Percentiles rank a stretch among this genome's conserved stretches.
Evolutionary conservation across 2,113 vertebrate genomes (phyloP).

Genomic region (Centropus unirufus): DNA sequence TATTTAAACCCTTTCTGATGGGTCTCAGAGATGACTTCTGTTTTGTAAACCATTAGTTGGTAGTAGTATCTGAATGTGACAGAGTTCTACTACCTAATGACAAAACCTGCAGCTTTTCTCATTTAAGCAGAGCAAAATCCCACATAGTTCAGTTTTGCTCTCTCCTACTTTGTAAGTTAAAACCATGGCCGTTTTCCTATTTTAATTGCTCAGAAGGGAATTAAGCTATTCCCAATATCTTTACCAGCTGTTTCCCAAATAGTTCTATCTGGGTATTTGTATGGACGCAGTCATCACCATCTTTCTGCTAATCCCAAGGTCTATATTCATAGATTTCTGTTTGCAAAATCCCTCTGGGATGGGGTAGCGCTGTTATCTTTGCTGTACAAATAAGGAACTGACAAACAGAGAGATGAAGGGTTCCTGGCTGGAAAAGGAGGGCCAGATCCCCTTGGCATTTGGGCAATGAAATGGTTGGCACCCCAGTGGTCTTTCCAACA

Average conservation of each 20-base stretch:
- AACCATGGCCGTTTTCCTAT: conserved; percentile 9
- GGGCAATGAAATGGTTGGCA: not conserved
- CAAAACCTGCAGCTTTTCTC: conserved; percentile 20
- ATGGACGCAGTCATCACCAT: not conserved
- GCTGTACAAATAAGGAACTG: conserved; percentile 7
- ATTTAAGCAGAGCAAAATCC: conserved; percentile 22
- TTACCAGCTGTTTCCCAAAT: conserved; percentile 18
- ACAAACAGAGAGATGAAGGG: not conserved
- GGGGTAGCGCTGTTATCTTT: not conserved
- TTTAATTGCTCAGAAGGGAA: conserved; percentile 45
- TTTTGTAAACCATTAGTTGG: conserved; percentile 30
- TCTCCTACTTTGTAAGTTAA: not conserved
- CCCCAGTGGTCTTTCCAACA: not conserved
- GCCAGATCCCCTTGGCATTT: not conserved
- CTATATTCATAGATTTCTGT: conserved; percentile 23
- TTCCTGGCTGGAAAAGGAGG: conserved; percentile 11
- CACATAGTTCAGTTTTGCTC: conserved; percentile 12
- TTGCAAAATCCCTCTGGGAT: not conserved
- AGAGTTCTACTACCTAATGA: not conserved
- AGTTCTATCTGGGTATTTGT: conserved; percentile 9
- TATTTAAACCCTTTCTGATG: not conserved
- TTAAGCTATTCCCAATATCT: conserved; percentile 32
- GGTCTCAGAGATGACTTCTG: not conserved
- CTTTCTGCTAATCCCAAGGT: conserved; percentile 11
- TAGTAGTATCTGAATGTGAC: conserved; percentile 20